Percentiles rank a stretch among this genome's conserved stretches.
These are phyloP conservation scores for Henricia sp. DNA, from an alignment of 53 echinoderm and acorn worm genomes.

Conservation along the genomic window DNA sequence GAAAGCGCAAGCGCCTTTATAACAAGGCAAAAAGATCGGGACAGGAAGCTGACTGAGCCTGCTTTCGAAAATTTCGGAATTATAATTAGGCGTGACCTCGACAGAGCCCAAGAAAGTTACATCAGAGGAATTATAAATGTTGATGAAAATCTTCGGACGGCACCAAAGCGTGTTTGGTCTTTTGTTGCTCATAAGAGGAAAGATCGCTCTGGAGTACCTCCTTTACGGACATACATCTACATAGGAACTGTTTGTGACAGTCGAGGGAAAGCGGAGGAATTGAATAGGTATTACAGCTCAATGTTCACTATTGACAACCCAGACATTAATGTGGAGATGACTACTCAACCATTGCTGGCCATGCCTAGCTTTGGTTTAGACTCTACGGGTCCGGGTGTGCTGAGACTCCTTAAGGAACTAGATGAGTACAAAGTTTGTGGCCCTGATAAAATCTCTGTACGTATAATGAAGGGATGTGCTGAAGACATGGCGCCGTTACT, in stretches of 20 bases:
- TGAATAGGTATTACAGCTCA: neutral
- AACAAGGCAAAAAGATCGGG: slow-evolving; percentile 62
- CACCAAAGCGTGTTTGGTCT: slow-evolving; percentile 58
- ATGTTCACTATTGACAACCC: neutral
- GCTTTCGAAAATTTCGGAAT: slow-evolving; percentile 54
- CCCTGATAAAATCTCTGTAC: neutral
- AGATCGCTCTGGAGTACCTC: slow-evolving; percentile 54
- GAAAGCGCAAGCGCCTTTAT: slow-evolving; percentile 47
- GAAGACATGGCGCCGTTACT: neutral
- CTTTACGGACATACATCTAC: neutral
- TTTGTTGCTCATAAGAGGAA: slow-evolving; percentile 63
- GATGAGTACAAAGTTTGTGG: neutral
- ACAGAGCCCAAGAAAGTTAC: slow-evolving; percentile 53
- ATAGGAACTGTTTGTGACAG: neutral
- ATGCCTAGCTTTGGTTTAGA: neutral
- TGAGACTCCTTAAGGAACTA: neutral
- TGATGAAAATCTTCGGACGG: slow-evolving; percentile 45
- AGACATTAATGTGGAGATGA: neutral
- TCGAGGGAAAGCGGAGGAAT: neutral
- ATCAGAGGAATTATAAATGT: slow-evolving; percentile 58
- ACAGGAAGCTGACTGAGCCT: slow-evolving; percentile 44
- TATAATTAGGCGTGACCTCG: slow-evolving; percentile 51
- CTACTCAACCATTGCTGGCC: neutral
- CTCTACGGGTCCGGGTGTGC: neutral
- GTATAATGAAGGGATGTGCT: slow-evolving; percentile 10